phyloP scores from a whole-genome alignment of 2,888 invertebrate species.

The Caenorhabditis sp. region DNA sequence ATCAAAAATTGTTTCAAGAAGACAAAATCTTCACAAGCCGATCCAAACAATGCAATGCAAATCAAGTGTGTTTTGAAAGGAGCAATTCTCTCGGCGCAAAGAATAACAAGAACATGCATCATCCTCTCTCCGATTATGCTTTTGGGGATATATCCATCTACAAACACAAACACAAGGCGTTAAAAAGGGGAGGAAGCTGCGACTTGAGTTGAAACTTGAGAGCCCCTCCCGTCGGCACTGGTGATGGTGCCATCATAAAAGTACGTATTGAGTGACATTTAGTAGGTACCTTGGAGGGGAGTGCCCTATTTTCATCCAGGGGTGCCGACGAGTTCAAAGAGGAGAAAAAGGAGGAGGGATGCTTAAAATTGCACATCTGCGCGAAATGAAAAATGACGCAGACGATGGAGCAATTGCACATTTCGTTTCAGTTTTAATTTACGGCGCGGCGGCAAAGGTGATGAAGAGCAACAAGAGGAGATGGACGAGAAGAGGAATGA shows the following conservation, averaged over 20 bases:
- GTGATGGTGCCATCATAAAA: slow-evolving; percentile 60
- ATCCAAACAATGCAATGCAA: slow-evolving; percentile 12
- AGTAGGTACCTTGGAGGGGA: slow-evolving; percentile 29
- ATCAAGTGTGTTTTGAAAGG: slow-evolving; percentile 29
- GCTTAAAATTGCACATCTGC: slow-evolving; percentile 61
- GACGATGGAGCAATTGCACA: slow-evolving; percentile 24
- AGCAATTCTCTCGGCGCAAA: slow-evolving; percentile 13
- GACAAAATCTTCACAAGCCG: background rate
- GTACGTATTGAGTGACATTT: slow-evolving; percentile 60
- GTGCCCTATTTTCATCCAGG: slow-evolving; percentile 10
- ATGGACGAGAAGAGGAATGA: background rate
- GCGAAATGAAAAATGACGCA: slow-evolving; percentile 39
- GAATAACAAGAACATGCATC: slow-evolving; percentile 50
- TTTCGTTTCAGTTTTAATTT: slow-evolving; percentile 50
- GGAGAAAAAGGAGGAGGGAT: background rate
- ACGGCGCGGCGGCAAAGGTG: slow-evolving; percentile 25
- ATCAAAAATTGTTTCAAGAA: too few relatives aligned
- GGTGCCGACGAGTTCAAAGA: slow-evolving; percentile 36
- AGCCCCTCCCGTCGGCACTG: slow-evolving; percentile 25
- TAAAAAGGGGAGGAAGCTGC: slow-evolving; percentile 24
- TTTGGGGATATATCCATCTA: slow-evolving; percentile 53
- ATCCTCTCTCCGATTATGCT: slow-evolving; percentile 48
- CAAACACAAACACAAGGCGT: slow-evolving; percentile 49
- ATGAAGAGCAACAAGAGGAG: slow-evolving; percentile 12
- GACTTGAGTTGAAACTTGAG: slow-evolving; percentile 48